Conservation (phyloP, 2,113 vertebrate species). For the Poecile atricapillus region DNA sequence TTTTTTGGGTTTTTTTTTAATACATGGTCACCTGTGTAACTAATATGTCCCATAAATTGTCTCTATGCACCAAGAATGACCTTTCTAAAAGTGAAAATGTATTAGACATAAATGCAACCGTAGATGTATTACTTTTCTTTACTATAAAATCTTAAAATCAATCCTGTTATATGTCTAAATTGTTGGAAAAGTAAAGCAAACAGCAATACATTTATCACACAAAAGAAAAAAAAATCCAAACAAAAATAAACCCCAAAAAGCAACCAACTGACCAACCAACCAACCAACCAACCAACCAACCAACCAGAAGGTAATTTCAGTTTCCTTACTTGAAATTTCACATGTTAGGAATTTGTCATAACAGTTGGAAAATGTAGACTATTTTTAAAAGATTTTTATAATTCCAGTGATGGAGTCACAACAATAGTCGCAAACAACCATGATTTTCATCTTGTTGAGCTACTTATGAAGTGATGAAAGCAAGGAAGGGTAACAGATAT, state of each 20-base stretch:
- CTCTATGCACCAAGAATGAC: not conserved
- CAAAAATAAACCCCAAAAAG: no score
- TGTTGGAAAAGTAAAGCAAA: not conserved
- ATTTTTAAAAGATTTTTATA: not conserved
- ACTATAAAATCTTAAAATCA: not conserved
- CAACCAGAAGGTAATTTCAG: not conserved
- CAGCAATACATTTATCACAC: not conserved
- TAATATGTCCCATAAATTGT: not conserved
- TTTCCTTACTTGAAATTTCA: not conserved
- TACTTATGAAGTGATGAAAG: not conserved
- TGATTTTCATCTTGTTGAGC: not conserved
- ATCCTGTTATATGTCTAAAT: not conserved
- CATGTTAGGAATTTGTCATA: not conserved
- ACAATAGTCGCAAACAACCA: not conserved
- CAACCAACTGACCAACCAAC: not conserved
- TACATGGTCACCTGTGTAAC: not conserved
- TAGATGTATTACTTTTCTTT: not conserved
- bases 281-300: fast-evolving
- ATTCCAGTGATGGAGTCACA: not conserved
- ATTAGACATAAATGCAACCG: not conserved
- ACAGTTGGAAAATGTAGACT: not conserved
- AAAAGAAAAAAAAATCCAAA: not conserved
- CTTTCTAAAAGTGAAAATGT: not conserved
- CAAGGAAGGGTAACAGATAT: not conserved
- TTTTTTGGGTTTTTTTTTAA: not conserved